phyloP scores from a whole-genome alignment of 2,113 vertebrate species.

The Ptyas mucosa region DNA sequence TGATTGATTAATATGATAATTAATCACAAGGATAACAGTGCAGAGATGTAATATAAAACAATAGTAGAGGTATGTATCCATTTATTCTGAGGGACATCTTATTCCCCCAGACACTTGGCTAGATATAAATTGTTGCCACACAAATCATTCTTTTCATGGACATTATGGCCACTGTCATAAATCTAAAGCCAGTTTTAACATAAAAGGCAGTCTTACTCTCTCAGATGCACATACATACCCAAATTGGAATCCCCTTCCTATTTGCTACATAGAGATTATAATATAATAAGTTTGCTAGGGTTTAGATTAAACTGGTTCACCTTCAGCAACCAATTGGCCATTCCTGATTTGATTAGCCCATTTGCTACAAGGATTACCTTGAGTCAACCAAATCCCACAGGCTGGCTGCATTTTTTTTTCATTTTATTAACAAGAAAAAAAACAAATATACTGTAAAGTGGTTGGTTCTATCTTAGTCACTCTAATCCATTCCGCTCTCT shows the following conservation, averaged over 20 bases:
- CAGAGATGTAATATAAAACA: not conserved
- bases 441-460: not conserved
- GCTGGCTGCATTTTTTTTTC: not conserved
- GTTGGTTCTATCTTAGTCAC: not conserved
- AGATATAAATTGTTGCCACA: not conserved
- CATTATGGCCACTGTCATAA: not conserved
- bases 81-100: not conserved
- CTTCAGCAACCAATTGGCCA: not conserved
- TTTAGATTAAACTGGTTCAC: not conserved
- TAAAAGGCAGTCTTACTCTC: not conserved
- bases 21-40: not conserved
- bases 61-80: not conserved
- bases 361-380: not conserved
- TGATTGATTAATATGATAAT: not conserved
- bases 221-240: not conserved
- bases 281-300: not conserved
- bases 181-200: slow-evolving; percentile 9
- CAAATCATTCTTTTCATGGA: not conserved
- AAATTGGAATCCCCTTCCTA: not conserved
- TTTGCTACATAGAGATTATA: not conserved
- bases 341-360: not conserved
- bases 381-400: not conserved
- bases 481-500: not conserved
- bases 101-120: not conserved
- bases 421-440: not conserved